A percentile compares a stretch with the other conserved stretches of the same genome.
These are phyloP conservation scores for Heliconius congener DNA, from an alignment of 1,140 invertebrate species.

Conservation along the genomic window DNA sequence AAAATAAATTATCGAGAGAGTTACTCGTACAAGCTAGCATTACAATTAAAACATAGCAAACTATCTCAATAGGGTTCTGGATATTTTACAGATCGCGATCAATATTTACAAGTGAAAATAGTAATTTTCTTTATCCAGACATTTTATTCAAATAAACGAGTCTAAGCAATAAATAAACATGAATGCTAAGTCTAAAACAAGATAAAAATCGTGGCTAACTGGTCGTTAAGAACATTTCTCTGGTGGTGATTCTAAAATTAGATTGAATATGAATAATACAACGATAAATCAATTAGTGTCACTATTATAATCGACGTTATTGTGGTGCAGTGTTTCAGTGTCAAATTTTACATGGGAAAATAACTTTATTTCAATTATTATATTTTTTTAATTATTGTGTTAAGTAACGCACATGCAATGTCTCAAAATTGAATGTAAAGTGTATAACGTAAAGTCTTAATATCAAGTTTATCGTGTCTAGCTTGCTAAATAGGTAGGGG, in stretches of 20 bases:
- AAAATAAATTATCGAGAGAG: too few species aligned
- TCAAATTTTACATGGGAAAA: too few species aligned
- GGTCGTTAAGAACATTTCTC: slow-evolving; percentile 3
- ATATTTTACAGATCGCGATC: neutral
- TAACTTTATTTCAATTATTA: too few species aligned
- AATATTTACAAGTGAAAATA: neutral
- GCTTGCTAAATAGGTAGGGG: too few species aligned
- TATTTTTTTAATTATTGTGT: too few species aligned
- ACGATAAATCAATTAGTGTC: neutral
- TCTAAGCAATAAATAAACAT: slow-evolving; percentile 16
- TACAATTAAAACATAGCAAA: too few species aligned
- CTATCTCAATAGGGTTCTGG: too few species aligned
- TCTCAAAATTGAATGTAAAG: too few species aligned
- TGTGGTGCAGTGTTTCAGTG: neutral
- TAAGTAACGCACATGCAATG: too few species aligned
- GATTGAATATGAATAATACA: neutral
- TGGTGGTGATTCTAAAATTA: neutral
- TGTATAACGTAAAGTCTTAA: too few species aligned
- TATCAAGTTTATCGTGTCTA: too few species aligned
- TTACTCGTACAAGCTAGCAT: too few species aligned
- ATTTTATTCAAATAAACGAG: neutral
- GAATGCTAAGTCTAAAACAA: slow-evolving; percentile 10
- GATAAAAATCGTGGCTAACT: slow-evolving; percentile 15
- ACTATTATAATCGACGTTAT: neutral
- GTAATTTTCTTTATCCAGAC: neutral